Conservation (phyloP, 1,140 invertebrate species). For the Whitmania pigra region DNA sequence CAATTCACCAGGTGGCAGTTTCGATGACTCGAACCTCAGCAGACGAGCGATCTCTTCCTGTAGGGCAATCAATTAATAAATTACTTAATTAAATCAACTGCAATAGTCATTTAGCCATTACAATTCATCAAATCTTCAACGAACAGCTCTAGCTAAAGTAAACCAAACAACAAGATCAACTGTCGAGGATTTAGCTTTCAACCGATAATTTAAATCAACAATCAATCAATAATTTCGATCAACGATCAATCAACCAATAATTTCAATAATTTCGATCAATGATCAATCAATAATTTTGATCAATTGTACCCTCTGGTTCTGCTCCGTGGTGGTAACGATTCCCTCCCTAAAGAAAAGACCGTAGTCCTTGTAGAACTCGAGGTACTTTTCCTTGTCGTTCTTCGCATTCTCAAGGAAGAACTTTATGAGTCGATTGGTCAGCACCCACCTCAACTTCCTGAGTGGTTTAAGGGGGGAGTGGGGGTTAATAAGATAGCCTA, state of each 20-base stretch:
- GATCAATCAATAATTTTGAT: background rate
- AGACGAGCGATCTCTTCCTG: constrained; percentile 82
- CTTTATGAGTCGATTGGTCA: constrained; percentile 70
- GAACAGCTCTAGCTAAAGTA: too few species aligned
- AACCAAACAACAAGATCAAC: too few species aligned
- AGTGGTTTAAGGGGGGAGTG: too few species aligned
- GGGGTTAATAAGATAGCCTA: too few species aligned
- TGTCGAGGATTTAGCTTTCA: too few species aligned
- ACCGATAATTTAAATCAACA: too few species aligned
- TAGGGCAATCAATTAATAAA: constrained; percentile 27
- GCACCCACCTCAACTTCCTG: constrained; percentile 56
- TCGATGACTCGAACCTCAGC: constrained; percentile 80
- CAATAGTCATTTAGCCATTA: too few species aligned
- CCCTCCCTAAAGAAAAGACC: constrained; percentile 87
- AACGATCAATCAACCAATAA: background rate
- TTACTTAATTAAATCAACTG: too few species aligned
- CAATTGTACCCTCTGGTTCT: constrained; percentile 59
- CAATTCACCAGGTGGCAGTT: constrained; percentile 55
- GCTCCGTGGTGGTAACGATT: constrained; percentile 67
- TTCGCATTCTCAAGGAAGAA: constrained; percentile 71
- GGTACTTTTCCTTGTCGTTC: constrained; percentile 69
- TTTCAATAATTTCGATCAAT: too few species aligned
- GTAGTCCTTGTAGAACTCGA: constrained; percentile 79
- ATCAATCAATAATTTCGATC: background rate
- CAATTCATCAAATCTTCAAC: too few species aligned